Percentiles rank a stretch among this genome's conserved stretches.
Evolutionary conservation across 2,113 vertebrate genomes (phyloP).

Genomic region (Acrocephalus kingi): DNA sequence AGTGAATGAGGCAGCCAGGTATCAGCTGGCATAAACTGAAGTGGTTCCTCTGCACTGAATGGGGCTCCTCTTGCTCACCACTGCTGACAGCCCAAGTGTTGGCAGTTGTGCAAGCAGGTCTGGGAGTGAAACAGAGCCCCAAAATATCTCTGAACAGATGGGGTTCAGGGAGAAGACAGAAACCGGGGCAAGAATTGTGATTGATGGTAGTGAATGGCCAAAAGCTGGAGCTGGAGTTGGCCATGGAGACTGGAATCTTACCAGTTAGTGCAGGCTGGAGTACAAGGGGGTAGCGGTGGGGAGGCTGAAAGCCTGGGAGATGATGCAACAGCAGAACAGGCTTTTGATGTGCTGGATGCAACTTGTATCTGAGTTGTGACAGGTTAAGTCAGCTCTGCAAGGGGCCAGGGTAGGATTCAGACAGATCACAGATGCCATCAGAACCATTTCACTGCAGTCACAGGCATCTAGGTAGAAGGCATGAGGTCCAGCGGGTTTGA

Average conservation of each 20-base stretch:
- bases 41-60: neutral
- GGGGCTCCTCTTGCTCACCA: neutral
- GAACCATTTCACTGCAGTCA: neutral
- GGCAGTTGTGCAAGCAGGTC: neutral
- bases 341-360: neutral
- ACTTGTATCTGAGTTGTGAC: neutral
- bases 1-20: rapidly evolving
- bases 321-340: neutral
- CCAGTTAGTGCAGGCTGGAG: neutral
- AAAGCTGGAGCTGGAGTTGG: neutral
- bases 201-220: neutral
- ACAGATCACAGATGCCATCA: neutral
- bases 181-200: neutral
- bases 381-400: neutral
- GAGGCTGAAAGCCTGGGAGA: neutral
- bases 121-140: neutral
- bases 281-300: rapidly evolving
- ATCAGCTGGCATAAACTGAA: neutral
- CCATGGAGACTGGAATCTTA: neutral
- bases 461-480: neutral
- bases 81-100: neutral
- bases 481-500: neutral
- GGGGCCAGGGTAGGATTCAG: neutral
- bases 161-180: neutral
- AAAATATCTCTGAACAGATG: neutral